These are phyloP conservation scores for Latrodectus hesperus DNA, from an alignment of 2,888 invertebrate genomes.

Conservation along the genomic window DNA sequence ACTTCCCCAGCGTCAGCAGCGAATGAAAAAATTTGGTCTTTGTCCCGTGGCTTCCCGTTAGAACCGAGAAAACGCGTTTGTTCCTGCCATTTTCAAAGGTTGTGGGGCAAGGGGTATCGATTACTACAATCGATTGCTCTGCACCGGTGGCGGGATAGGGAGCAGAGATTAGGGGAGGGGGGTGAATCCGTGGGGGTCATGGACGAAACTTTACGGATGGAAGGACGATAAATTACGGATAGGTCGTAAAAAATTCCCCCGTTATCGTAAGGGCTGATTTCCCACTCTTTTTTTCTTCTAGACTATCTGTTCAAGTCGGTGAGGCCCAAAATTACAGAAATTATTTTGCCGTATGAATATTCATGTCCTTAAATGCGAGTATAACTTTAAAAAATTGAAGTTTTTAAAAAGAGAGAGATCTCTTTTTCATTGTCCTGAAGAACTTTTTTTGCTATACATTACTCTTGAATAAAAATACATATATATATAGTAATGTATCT, in stretches of 20 bases:
- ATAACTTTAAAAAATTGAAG: slow-evolving; percentile 40
- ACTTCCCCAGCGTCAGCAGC: slow-evolving; percentile 61
- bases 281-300: slow-evolving; percentile 42
- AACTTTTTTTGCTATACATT: background rate
- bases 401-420: background rate
- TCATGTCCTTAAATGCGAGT: slow-evolving; percentile 57
- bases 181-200: slow-evolving; percentile 41
- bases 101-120: slow-evolving; percentile 68
- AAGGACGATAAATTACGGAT: slow-evolving; percentile 67
- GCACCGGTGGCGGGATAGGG: slow-evolving; percentile 41
- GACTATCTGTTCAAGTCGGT: slow-evolving; percentile 42
- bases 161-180: slow-evolving; percentile 48
- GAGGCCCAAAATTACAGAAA: slow-evolving; percentile 63
- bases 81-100: slow-evolving; percentile 67
- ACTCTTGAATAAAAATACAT: background rate
- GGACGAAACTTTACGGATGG: slow-evolving; percentile 64
- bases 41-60: slow-evolving; percentile 64
- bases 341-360: slow-evolving; percentile 64
- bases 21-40: slow-evolving; percentile 63
- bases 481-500: background rate
- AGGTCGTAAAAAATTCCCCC: slow-evolving; percentile 62
- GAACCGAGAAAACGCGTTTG: slow-evolving; percentile 68
- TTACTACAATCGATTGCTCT: slow-evolving; percentile 63
- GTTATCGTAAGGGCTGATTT: slow-evolving; percentile 53
- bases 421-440: background rate